Evolutionary conservation across 1,140 invertebrate genomes (phyloP).

Genomic region (Lithobius niger): DNA sequence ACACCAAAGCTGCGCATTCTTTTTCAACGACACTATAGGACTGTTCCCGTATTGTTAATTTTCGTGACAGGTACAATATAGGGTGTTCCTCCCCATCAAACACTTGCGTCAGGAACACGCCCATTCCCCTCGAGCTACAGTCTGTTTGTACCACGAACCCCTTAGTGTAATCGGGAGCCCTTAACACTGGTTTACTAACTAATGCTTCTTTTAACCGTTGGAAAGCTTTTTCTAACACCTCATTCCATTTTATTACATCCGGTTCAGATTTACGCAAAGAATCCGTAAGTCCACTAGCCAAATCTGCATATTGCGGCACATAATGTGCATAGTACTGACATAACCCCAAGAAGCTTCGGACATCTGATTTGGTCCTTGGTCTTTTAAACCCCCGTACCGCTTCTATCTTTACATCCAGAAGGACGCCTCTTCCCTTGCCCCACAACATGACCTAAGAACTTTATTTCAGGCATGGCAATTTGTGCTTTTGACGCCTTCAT

Average conservation of each 20-base stretch:
- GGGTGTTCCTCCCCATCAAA: no score
- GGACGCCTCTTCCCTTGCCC: no score
- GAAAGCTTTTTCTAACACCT: constrained; percentile 25
- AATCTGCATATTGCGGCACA: no score
- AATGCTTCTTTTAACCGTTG: constrained; percentile 21
- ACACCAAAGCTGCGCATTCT: constrained; percentile 38
- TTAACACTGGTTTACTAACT: constrained; percentile 13
- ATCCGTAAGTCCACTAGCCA: no score
- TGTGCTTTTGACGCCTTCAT: not conserved
- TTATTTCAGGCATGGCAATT: no score
- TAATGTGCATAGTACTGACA: no score
- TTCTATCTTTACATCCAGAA: no score
- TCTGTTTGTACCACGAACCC: constrained; percentile 28
- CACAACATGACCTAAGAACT: no score
- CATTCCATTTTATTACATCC: constrained; percentile 21
- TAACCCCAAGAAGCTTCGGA: no score
- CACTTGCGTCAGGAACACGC: constrained; percentile 24
- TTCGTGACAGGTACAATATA: constrained; percentile 10
- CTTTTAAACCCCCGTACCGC: no score
- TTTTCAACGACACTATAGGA: constrained; percentile 35
- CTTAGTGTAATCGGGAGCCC: not conserved
- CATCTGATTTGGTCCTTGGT: no score
- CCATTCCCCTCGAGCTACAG: constrained; percentile 25
- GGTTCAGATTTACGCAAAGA: not conserved
- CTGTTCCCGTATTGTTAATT: constrained; percentile 29